Evolutionary conservation across 2,888 invertebrate species (phyloP).

Genomic region (Mallateleia sp.): DNA sequence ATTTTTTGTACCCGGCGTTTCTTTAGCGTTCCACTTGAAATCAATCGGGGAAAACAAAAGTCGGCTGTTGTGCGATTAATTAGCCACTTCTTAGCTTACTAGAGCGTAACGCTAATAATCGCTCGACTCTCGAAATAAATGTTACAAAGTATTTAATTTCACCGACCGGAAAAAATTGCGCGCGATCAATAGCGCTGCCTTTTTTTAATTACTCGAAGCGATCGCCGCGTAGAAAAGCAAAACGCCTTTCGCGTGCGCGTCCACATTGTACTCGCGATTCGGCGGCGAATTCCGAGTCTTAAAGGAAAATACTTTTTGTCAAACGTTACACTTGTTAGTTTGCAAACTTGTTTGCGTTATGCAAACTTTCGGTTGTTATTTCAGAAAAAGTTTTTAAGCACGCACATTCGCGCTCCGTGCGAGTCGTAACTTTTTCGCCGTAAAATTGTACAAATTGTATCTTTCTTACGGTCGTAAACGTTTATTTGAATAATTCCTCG

Average conservation of each 20-base stretch:
- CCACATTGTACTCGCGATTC: neutral
- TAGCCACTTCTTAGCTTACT: slow-evolving; percentile 51
- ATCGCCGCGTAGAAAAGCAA: neutral
- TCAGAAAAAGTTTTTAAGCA: slow-evolving; percentile 42
- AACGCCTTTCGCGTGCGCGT: neutral
- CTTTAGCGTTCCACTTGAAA: slow-evolving; percentile 23
- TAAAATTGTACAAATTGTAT: slow-evolving; percentile 57
- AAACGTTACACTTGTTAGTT: slow-evolving; percentile 54
- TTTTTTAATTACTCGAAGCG: slow-evolving; percentile 8
- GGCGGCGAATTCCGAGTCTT: neutral
- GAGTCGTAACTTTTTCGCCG: slow-evolving; percentile 30
- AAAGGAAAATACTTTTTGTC: slow-evolving; percentile 43
- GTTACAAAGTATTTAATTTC: slow-evolving; percentile 53
- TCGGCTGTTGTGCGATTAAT: slow-evolving; percentile 47
- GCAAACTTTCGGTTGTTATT: slow-evolving; percentile 62
- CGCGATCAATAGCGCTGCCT: slow-evolving; percentile 8
- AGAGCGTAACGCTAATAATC: slow-evolving; percentile 61
- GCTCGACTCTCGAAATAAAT: slow-evolving; percentile 56
- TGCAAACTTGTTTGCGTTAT: slow-evolving; percentile 53
- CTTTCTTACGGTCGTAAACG: slow-evolving; percentile 43
- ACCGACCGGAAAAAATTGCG: slow-evolving; percentile 5
- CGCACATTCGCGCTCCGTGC: slow-evolving; percentile 16
- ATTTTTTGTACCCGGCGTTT: slow-evolving; percentile 24
- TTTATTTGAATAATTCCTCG: slow-evolving; percentile 56
- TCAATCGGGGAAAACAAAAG: slow-evolving; percentile 44